A percentile compares a stretch with the other conserved stretches of the same genome.
phyloP scores from a whole-genome alignment of 2,113 vertebrate species.

The Nanger granti region DNA sequence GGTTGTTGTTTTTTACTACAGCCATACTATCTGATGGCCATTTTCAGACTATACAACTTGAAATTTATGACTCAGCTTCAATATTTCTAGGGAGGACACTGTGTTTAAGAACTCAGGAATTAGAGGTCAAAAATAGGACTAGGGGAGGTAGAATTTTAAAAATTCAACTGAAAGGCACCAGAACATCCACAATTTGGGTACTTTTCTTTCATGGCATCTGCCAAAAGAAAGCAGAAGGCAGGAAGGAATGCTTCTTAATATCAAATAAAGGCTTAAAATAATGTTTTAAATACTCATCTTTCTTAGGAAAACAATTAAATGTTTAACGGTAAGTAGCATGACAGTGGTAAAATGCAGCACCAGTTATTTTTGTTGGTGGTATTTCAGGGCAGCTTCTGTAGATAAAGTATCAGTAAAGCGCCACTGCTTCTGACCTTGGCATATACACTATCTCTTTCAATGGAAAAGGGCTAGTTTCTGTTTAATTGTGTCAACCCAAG shows the following conservation, averaged over 20 bases:
- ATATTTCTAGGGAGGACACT: background rate
- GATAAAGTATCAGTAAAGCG: background rate
- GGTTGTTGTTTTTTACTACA: background rate
- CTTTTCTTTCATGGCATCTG: background rate
- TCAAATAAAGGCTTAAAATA: background rate
- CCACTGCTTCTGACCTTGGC: background rate
- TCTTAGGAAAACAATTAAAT: background rate
- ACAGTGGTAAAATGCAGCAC: background rate
- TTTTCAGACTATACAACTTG: background rate
- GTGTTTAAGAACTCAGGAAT: background rate
- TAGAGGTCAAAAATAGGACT: background rate
- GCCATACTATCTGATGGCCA: background rate
- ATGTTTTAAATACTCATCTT: background rate
- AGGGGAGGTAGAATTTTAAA: background rate
- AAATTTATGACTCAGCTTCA: background rate
- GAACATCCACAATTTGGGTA: background rate
- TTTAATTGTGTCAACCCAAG: conserved; percentile 1
- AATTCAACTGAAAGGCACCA: background rate
- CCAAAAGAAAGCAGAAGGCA: background rate
- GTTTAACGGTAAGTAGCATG: background rate
- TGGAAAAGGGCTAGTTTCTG: background rate
- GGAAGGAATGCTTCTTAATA: background rate
- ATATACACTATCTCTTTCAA: background rate
- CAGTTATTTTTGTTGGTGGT: background rate
- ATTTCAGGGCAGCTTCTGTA: background rate